phyloP scores from a whole-genome alignment of 2,888 invertebrate genomes.

The Panopea generosa region DNA sequence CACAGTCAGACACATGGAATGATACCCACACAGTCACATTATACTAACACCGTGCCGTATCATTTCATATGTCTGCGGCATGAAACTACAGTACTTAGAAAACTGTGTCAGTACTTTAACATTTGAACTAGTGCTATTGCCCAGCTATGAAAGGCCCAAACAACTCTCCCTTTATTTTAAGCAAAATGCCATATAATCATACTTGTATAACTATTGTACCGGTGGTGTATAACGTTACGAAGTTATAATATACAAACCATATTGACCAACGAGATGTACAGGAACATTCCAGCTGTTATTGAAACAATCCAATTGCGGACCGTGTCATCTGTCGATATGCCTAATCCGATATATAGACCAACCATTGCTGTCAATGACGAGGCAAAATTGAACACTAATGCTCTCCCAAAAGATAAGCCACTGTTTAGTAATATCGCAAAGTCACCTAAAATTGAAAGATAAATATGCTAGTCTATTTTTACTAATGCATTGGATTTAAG shows the following conservation, averaged over 20 bases:
- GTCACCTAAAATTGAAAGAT: conserved; percentile 83
- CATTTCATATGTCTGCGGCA: no score
- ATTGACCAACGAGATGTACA: conserved; percentile 86
- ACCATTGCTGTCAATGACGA: conserved; percentile 85
- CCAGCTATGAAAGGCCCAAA: no score
- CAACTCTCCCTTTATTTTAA: no score
- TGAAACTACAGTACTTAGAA: no score
- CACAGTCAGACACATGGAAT: no score
- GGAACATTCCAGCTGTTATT: conserved; percentile 86
- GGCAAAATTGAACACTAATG: conserved; percentile 85
- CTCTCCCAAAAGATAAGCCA: conserved; percentile 84
- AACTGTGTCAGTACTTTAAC: no score
- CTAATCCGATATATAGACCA: conserved; percentile 85
- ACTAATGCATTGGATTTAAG: background rate
- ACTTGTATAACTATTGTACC: conserved; percentile 20
- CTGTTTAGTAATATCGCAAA: conserved; percentile 85
- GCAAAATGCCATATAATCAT: no score
- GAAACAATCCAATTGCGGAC: conserved; percentile 85
- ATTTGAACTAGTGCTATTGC: no score
- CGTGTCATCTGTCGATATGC: conserved; percentile 75
- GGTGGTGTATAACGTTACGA: conserved; percentile 64
- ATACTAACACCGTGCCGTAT: no score
- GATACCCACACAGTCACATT: no score
- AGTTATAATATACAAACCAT: conserved; percentile 79
- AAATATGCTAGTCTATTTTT: background rate